Evolutionary conservation across 2,888 invertebrate species (phyloP).

Genomic region (Craniophora ligustri): DNA sequence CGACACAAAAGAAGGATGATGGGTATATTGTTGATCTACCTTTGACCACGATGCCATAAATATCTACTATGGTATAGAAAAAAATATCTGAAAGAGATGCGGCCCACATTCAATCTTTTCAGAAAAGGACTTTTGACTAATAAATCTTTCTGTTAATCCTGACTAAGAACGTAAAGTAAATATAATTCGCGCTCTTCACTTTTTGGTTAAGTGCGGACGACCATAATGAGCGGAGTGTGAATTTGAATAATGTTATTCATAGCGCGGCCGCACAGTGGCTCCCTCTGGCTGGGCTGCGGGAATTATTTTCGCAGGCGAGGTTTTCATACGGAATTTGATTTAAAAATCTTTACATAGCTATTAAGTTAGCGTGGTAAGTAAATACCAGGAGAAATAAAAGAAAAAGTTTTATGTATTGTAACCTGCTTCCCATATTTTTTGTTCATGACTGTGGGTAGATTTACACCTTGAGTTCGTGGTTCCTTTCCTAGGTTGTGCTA

Average conservation of each 20-base stretch:
- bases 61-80: too few relatives aligned
- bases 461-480: too few relatives aligned
- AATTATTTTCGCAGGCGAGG: constrained; percentile 2
- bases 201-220: constrained; percentile 14
- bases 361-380: too few relatives aligned
- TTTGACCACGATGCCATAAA: too few relatives aligned
- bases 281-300: constrained; percentile 5
- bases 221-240: constrained; percentile 36
- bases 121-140: neutral
- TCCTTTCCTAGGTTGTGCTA: too few relatives aligned
- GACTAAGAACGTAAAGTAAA: constrained; percentile 32
- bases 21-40: too few relatives aligned
- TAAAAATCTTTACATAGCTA: constrained; percentile 1
- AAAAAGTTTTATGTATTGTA: too few relatives aligned
- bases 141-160: constrained; percentile 19
- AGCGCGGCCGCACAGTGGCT: constrained; percentile 16
- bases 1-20: neutral
- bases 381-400: neutral
- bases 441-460: too few relatives aligned
- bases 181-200: constrained; percentile 11
- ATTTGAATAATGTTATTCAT: constrained; percentile 58
- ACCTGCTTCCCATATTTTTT: too few relatives aligned
- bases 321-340: constrained; percentile 1
- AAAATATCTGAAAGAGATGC: neutral
- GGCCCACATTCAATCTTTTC: neutral